Percentiles rank a stretch among this genome's conserved stretches.
Conservation (phyloP, 1,140 invertebrate species). For the Cephus cinctus region DNA sequence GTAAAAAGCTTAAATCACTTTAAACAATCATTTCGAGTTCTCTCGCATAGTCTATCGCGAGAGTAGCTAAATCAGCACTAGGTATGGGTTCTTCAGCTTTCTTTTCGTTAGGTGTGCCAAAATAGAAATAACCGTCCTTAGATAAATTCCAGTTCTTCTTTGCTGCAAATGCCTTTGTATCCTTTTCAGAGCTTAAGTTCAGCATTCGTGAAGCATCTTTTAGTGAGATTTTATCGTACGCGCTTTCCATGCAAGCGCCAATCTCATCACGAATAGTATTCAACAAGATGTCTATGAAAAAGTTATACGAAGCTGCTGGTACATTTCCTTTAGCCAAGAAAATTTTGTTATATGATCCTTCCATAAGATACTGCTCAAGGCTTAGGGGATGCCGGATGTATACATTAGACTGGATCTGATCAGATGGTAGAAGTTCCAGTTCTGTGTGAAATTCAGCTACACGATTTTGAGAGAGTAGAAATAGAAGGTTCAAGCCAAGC, state of each 20-base stretch:
- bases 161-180: conserved; percentile 76
- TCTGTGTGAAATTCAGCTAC: conserved; percentile 99
- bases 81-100: conserved; percentile 82
- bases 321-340: conserved; percentile 90
- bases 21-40: conserved; percentile 99
- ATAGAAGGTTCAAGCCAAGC: conserved; percentile 91
- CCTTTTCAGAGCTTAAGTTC: conserved; percentile 76
- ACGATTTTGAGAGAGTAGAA: conserved; percentile 93
- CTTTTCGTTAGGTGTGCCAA: conserved; percentile 70
- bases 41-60: conserved; percentile 95
- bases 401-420: conserved; percentile 89
- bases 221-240: conserved; percentile 87
- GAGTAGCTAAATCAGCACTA: conserved; percentile 84
- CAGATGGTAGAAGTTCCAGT: conserved; percentile 89
- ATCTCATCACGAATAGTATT: conserved; percentile 97
- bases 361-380: conserved; percentile 98
- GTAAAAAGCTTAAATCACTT: no score
- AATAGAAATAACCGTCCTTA: conserved; percentile 79
- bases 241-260: conserved; percentile 93
- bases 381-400: conserved; percentile 95
- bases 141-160: conserved; percentile 81
- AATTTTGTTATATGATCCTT: conserved; percentile 98
- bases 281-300: conserved; percentile 96
- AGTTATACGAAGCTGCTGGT: conserved; percentile 93
- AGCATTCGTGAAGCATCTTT: conserved; percentile 88